Percentiles rank a stretch among this genome's conserved stretches.
Conservation (phyloP, 2,113 vertebrate species). For the Rhadina sibilatrix region DNA sequence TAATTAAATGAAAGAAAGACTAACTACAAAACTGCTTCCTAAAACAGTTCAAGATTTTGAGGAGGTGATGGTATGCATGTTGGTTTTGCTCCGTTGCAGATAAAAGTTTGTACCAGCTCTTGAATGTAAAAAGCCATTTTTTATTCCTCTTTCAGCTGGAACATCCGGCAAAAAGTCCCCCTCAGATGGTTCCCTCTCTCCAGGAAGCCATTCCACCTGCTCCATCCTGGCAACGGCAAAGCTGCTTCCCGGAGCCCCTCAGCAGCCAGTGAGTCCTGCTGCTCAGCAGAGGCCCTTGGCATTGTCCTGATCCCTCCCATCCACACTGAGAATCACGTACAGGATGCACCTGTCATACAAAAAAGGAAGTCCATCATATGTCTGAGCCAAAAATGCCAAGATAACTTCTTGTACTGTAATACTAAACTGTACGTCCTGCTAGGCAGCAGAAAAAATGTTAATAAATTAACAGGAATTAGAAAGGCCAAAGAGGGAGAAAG, state of each 20-base stretch:
- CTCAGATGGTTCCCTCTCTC: constrained; percentile 65
- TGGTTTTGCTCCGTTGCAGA: neutral
- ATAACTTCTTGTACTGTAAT: neutral
- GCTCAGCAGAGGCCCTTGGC: neutral
- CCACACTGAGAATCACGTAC: fast-evolving
- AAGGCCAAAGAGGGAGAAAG: neutral
- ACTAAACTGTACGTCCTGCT: neutral
- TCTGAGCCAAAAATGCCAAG: neutral
- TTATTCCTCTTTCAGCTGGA: constrained; percentile 54
- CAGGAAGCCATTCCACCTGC: constrained; percentile 55
- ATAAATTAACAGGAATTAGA: neutral
- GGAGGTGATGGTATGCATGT: neutral
- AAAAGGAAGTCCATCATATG: neutral
- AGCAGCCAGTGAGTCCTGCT: constrained; percentile 72
- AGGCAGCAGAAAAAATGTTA: neutral
- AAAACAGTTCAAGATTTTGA: neutral
- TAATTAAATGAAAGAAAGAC: neutral
- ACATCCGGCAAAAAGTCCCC: constrained; percentile 72
- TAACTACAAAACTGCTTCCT: neutral
- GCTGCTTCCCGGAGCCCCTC: constrained; percentile 74
- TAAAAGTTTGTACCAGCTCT: neutral
- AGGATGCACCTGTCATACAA: neutral
- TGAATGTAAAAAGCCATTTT: neutral
- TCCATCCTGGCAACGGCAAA: constrained; percentile 71
- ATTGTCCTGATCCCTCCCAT: neutral